Evolutionary conservation across 2,888 invertebrate species (phyloP).

Genomic region (Polyommatus iphigenia): DNA sequence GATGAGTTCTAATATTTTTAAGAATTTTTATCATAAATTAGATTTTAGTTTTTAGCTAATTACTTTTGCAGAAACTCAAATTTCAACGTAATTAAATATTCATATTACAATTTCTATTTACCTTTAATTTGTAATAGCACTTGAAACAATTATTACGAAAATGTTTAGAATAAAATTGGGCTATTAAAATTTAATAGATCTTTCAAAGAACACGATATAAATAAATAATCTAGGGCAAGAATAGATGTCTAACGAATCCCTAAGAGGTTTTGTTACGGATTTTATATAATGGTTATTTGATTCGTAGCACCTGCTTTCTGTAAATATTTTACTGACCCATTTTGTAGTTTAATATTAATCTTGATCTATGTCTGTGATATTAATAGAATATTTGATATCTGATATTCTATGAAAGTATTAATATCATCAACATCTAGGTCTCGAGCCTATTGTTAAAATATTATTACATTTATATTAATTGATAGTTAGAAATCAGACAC

Average conservation of each 20-base stretch:
- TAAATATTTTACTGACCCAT: not conserved
- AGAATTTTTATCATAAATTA: not conserved
- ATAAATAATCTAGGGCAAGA: not conserved
- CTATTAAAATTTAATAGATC: not conserved
- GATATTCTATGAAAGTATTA: too few relatives aligned
- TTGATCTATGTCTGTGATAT: too few relatives aligned
- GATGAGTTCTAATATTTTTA: not conserved
- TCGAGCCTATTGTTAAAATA: not conserved
- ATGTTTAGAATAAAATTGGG: not conserved
- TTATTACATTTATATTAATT: not conserved
- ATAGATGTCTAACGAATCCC: not conserved
- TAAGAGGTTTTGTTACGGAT: slow-evolving; percentile 11
- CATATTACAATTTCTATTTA: not conserved
- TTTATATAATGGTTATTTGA: not conserved
- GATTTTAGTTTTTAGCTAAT: not conserved
- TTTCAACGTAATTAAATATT: not conserved
- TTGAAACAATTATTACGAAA: not conserved
- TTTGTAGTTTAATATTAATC: not conserved
- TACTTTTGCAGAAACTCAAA: not conserved
- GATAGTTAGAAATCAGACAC: not conserved
- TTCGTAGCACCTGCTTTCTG: not conserved
- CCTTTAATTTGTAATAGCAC: not conserved
- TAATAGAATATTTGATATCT: not conserved
- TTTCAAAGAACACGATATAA: not conserved
- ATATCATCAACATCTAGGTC: too few relatives aligned